Percentiles rank a stretch among this genome's conserved stretches.
These are phyloP conservation scores for Drosophila jambulina DNA, from an alignment of 1,140 invertebrate genomes.

Conservation along the genomic window DNA sequence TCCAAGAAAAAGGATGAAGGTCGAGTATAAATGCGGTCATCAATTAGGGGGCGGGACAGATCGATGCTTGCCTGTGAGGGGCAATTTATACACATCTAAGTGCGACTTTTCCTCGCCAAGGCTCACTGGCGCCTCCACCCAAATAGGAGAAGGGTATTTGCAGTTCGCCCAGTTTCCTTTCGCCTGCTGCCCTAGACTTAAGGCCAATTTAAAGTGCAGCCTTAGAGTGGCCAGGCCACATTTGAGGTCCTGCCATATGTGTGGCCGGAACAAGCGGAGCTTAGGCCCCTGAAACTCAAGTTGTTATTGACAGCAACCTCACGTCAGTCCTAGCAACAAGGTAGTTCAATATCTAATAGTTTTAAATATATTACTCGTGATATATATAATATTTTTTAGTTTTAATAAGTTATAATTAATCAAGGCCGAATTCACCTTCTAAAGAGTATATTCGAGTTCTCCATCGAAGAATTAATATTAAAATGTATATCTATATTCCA, in stretches of 20 bases:
- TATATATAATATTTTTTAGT: not conserved
- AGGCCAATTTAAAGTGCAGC: conserved; percentile 45
- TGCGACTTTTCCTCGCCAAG: conserved; percentile 31
- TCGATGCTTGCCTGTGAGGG: conserved; percentile 29
- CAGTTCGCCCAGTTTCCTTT: conserved; percentile 1
- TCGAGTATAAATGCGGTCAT: conserved; percentile 51
- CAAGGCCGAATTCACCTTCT: not conserved
- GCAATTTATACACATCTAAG: conserved; percentile 70
- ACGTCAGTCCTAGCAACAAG: not conserved
- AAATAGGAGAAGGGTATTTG: conserved; percentile 26
- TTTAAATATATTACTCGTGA: not conserved
- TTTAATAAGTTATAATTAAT: not conserved
- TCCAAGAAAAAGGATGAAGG: conserved; percentile 35
- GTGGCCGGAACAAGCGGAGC: conserved; percentile 49
- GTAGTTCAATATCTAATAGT: not conserved
- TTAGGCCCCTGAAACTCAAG: conserved; percentile 36
- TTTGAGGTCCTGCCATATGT: conserved; percentile 45
- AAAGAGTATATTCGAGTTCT: not conserved
- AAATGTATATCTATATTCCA: not conserved
- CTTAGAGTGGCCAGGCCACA: conserved; percentile 36
- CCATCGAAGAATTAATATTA: not conserved
- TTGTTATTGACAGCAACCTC: conserved; percentile 53
- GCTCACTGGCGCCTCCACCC: conserved; percentile 30
- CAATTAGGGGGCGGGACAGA: conserved; percentile 50
- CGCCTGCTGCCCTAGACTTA: conserved; percentile 17